Conservation (phyloP, 1,140 invertebrate genomes). For the Drosophila nigromelanica region DNA sequence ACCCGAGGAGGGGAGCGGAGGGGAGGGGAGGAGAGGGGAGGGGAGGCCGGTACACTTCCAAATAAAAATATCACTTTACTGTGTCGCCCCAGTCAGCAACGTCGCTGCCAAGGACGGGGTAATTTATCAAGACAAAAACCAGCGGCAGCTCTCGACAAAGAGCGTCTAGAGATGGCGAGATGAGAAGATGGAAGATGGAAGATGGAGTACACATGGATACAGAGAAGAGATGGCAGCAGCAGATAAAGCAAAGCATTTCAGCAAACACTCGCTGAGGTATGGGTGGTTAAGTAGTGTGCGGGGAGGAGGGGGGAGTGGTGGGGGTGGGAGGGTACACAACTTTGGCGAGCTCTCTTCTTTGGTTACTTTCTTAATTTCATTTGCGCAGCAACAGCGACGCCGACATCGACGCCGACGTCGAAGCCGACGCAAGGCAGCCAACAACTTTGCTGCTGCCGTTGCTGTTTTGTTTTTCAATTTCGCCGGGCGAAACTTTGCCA, state of each 20-base stretch:
- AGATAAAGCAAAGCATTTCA: constrained; percentile 53
- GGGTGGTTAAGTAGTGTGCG: constrained; percentile 7
- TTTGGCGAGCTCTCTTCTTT: constrained; percentile 65
- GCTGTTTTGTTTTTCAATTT: constrained; percentile 82
- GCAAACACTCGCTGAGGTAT: constrained; percentile 15
- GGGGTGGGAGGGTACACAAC: constrained; percentile 24
- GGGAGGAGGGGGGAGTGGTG: background rate
- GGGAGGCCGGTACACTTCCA: constrained; percentile 38
- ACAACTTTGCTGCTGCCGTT: constrained; percentile 73
- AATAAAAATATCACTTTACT: constrained; percentile 82
- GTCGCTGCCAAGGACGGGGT: constrained; percentile 76
- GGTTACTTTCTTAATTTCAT: constrained; percentile 82
- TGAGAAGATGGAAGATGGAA: constrained; percentile 10
- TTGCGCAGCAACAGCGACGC: constrained; percentile 64
- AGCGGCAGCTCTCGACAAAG: constrained; percentile 26
- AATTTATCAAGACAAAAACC: constrained; percentile 82
- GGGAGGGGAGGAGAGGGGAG: background rate
- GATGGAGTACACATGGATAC: constrained; percentile 35
- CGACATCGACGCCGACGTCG: constrained; percentile 3
- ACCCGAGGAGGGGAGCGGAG: background rate
- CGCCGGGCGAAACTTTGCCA: constrained; percentile 73
- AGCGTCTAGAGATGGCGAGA: constrained; percentile 24
- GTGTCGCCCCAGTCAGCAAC: constrained; percentile 64
- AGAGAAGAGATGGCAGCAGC: constrained; percentile 43
- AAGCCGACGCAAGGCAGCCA: constrained; percentile 25